These are phyloP conservation scores for Macroramphosus scolopax DNA, from an alignment of 2,797 vertebrate species.

Conservation along the genomic window DNA sequence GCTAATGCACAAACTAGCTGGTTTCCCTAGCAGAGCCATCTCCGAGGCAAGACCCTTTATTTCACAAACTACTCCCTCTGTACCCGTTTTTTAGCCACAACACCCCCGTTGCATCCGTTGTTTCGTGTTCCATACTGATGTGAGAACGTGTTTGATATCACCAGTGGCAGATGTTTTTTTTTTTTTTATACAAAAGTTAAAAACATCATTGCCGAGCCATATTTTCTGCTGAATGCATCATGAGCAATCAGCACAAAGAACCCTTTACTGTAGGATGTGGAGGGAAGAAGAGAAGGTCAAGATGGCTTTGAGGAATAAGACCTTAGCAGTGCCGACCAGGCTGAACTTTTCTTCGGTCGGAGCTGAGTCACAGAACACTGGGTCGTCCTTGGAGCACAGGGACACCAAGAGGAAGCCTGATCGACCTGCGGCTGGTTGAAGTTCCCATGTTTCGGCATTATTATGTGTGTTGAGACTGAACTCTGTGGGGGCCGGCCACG, in stretches of 20 bases:
- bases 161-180: constrained; percentile 16
- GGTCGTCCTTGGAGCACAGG: constrained; percentile 24
- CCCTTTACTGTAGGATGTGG: constrained; percentile 63
- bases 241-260: constrained; percentile 48
- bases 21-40: constrained; percentile 53
- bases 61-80: constrained; percentile 22
- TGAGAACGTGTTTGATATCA: constrained; percentile 29
- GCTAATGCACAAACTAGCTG: constrained; percentile 66
- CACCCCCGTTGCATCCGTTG: constrained; percentile 25
- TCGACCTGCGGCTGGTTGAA: constrained; percentile 66
- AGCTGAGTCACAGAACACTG: constrained; percentile 40
- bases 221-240: constrained; percentile 43
- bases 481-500: constrained; percentile 65
- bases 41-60: constrained; percentile 62
- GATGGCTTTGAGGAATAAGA: constrained; percentile 20
- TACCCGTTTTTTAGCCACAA: constrained; percentile 29
- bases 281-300: constrained; percentile 20
- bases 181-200: constrained; percentile 50
- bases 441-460: constrained; percentile 38
- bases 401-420: constrained; percentile 44
- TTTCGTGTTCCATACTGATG: constrained; percentile 31
- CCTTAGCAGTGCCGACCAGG: constrained; percentile 11
- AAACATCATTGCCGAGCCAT: constrained; percentile 59
- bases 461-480: constrained; percentile 34
- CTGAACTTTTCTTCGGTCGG: constrained; percentile 24